These are phyloP conservation scores for Cephus pygmeus DNA, from an alignment of 2,888 invertebrate species.

Conservation along the genomic window DNA sequence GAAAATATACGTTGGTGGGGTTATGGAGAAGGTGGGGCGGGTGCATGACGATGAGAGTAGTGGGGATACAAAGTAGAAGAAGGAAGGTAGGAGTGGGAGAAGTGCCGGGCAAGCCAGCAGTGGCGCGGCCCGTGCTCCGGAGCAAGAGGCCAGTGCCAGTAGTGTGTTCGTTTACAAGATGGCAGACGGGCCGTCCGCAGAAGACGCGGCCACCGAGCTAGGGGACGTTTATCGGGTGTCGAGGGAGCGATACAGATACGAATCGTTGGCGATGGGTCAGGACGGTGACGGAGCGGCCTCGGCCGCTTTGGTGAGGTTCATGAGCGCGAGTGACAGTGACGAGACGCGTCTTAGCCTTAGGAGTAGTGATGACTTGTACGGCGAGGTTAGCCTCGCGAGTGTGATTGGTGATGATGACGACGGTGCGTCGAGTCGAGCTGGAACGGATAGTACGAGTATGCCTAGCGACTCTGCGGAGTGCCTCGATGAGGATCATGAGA, in stretches of 20 bases:
- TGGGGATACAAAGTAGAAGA: constrained; percentile 9
- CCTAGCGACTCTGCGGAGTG: constrained; percentile 35
- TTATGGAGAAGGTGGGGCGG: neutral
- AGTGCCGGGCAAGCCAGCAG: constrained; percentile 19
- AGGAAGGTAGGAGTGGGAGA: constrained; percentile 19
- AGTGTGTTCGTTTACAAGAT: constrained; percentile 78
- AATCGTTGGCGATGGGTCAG: constrained; percentile 31
- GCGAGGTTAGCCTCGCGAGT: constrained; percentile 19
- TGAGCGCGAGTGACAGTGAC: constrained; percentile 70
- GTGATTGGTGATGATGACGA: constrained; percentile 32
- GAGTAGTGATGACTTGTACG: constrained; percentile 28
- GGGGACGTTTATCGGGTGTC: constrained; percentile 49
- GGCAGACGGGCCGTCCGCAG: constrained; percentile 82
- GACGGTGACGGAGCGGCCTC: constrained; percentile 48
- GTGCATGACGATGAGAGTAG: neutral
- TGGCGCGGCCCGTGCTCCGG: constrained; percentile 30
- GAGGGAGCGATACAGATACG: constrained; percentile 52
- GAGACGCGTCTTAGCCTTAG: constrained; percentile 63
- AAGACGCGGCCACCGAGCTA: constrained; percentile 71
- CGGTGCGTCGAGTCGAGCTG: neutral
- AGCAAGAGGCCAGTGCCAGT: constrained; percentile 47
- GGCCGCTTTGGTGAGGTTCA: constrained; percentile 61
- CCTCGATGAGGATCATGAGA: constrained; percentile 64
- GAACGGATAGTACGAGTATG: neutral
- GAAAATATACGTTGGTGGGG: neutral